A percentile compares a stretch with the other conserved stretches of the same genome.
Conservation (phyloP, 2,113 vertebrate genomes). For the Apeltes quadracus region DNA sequence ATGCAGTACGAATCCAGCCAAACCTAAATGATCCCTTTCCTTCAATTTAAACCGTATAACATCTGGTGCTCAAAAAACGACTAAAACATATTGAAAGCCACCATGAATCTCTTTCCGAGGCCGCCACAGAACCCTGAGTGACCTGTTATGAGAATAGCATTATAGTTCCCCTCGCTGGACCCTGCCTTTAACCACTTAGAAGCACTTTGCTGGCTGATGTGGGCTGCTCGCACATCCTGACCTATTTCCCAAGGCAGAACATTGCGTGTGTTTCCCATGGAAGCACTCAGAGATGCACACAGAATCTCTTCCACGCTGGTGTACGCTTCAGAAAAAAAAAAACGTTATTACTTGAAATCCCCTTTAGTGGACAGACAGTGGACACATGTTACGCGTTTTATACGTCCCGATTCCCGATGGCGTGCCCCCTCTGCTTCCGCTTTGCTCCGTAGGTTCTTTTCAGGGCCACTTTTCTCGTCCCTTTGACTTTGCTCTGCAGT, state of each 20-base stretch:
- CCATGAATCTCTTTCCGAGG: constrained; percentile 18
- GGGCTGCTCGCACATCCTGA: constrained; percentile 35
- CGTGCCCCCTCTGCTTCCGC: background rate
- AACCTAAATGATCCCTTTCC: constrained; percentile 6
- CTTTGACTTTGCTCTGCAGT: background rate
- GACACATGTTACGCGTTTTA: constrained; percentile 9
- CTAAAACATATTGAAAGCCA: background rate
- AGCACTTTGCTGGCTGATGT: constrained; percentile 53
- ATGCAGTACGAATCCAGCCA: background rate
- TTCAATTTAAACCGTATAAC: constrained; percentile 4
- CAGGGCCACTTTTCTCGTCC: background rate
- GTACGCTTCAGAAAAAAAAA: constrained; percentile 3
- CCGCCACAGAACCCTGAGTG: constrained; percentile 29
- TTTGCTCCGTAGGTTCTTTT: constrained; percentile 18
- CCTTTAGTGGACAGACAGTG: constrained; percentile 17
- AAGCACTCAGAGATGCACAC: background rate
- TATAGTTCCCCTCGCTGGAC: constrained; percentile 50
- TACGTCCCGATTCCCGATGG: constrained; percentile 40
- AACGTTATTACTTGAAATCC: constrained; percentile 1
- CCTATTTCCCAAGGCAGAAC: constrained; percentile 47
- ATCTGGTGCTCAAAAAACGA: background rate
- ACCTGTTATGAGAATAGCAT: constrained; percentile 26
- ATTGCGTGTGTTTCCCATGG: background rate
- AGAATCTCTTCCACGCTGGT: background rate
- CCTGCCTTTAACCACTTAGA: constrained; percentile 57